These are phyloP conservation scores for Proctacanthus coquilletti DNA, from an alignment of 1,140 invertebrate species.

Conservation along the genomic window DNA sequence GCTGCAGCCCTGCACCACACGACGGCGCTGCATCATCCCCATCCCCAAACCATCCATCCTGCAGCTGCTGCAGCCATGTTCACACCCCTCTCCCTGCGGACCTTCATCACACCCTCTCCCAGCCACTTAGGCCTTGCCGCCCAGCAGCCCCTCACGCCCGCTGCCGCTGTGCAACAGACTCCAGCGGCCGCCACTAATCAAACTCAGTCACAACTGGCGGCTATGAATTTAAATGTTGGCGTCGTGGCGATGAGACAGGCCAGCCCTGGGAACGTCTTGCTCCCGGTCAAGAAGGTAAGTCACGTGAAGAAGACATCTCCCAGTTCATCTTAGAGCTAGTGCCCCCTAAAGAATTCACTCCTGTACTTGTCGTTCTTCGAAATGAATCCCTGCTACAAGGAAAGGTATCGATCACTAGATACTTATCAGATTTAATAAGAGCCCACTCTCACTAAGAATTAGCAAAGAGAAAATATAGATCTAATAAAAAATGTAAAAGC, in stretches of 20 bases:
- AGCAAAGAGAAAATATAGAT: too few species aligned
- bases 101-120: constrained; percentile 7
- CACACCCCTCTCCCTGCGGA: constrained; percentile 9
- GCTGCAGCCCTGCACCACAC: background rate
- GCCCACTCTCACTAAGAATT: too few species aligned
- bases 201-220: constrained; percentile 8
- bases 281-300: constrained; percentile 12
- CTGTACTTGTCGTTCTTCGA: too few species aligned
- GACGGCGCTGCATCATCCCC: background rate
- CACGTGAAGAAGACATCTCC: too few species aligned
- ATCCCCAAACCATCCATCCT: constrained; percentile 7
- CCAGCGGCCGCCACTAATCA: constrained; percentile 3
- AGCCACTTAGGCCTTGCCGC: constrained; percentile 4
- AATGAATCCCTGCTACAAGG: too few species aligned
- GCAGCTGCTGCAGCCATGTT: constrained; percentile 10
- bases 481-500: too few species aligned
- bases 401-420: too few species aligned
- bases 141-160: constrained; percentile 3
- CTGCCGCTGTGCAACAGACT: background rate
- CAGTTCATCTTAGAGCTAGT: too few species aligned
- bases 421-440: too few species aligned
- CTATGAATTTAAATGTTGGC: constrained; percentile 11
- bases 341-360: too few species aligned
- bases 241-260: constrained; percentile 9
- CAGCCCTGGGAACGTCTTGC: background rate